These are phyloP conservation scores for Pseudococcus jackbeardsleyi DNA, from an alignment of 2,888 invertebrate genomes.

Conservation along the genomic window DNA sequence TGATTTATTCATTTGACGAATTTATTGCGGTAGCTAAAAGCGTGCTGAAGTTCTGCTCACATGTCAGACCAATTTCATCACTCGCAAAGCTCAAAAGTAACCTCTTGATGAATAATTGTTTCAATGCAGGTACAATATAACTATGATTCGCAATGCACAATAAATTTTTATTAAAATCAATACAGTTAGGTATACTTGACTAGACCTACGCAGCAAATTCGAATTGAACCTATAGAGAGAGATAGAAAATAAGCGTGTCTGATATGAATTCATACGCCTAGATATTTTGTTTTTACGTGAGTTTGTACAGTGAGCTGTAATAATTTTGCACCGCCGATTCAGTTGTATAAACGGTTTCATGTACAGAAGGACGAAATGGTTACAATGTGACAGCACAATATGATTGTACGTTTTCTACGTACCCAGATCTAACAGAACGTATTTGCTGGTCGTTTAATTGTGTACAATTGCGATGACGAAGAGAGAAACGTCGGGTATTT, in stretches of 20 bases:
- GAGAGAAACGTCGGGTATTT: neutral
- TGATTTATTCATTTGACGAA: too few relatives aligned
- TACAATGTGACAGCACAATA: neutral
- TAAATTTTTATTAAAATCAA: neutral
- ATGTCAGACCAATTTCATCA: too few relatives aligned
- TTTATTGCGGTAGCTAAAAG: too few relatives aligned
- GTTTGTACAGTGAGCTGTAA: neutral
- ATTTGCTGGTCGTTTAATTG: neutral
- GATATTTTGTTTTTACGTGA: neutral
- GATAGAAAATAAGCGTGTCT: neutral
- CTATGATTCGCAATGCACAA: too few relatives aligned
- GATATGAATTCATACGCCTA: neutral
- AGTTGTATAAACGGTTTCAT: neutral
- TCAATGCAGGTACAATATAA: too few relatives aligned
- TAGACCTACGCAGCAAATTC: neutral
- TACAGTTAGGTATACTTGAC: neutral
- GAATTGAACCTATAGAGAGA: neutral
- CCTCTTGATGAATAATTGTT: too few relatives aligned
- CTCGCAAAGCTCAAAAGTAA: too few relatives aligned
- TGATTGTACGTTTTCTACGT: neutral
- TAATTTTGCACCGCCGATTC: neutral
- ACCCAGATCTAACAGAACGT: neutral
- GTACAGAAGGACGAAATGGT: conserved; percentile 18
- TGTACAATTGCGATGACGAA: neutral
- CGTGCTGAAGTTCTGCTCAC: too few relatives aligned